phyloP scores from a whole-genome alignment of 2,113 vertebrate species.

The Leucosticte australis region DNA sequence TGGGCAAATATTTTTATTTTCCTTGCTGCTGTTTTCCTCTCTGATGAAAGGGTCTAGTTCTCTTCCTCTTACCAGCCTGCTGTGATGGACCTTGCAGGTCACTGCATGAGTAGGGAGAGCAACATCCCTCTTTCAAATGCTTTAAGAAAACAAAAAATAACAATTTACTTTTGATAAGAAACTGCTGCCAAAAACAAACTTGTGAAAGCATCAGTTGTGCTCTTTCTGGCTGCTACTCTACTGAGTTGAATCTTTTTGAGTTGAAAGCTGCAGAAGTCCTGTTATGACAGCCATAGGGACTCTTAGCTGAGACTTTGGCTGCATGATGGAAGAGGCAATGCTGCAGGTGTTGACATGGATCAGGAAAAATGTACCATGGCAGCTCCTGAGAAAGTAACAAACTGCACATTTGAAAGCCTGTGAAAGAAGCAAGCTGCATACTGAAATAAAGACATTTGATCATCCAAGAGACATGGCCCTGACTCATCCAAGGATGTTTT shows the following conservation, averaged over 20 bases:
- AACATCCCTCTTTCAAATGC: background rate
- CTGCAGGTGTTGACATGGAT: background rate
- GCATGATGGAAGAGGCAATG: background rate
- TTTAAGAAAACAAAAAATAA: background rate
- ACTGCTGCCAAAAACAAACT: background rate
- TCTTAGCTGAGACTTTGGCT: background rate
- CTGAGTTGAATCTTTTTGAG: background rate
- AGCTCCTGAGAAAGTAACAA: background rate
- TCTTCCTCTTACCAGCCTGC: background rate
- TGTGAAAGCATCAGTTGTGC: background rate
- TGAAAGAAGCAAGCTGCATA: background rate
- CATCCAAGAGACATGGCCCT: background rate
- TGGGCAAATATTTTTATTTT: background rate
- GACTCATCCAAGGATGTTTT: constrained; percentile 14
- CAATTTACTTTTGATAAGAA: background rate
- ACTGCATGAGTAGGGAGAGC: background rate
- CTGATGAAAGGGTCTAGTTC: background rate
- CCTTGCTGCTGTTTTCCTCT: background rate
- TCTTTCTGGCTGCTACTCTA: background rate
- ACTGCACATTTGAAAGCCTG: background rate
- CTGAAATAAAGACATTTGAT: background rate
- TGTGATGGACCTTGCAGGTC: background rate
- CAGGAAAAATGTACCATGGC: background rate
- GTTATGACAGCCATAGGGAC: background rate
- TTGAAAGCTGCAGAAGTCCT: background rate